phyloP scores from a whole-genome alignment of 2,888 invertebrate genomes.

The Ceramica pisi region DNA sequence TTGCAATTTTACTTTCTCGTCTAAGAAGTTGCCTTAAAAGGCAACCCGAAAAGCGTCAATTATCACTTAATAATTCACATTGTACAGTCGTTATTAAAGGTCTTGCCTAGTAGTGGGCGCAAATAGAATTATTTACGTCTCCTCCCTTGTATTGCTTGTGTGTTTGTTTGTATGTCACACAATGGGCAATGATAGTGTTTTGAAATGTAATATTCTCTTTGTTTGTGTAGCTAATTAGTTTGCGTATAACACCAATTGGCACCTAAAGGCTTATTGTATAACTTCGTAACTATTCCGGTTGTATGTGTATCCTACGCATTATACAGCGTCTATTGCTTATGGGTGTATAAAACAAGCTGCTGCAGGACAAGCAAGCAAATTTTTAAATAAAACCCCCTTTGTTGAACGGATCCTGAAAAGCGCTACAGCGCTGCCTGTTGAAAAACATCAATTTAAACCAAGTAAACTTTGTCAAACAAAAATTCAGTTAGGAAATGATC shows the following conservation, averaged over 20 bases:
- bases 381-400: conserved; percentile 24
- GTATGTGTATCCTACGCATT: neutral
- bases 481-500: neutral
- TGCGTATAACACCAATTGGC: conserved; percentile 14
- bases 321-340: neutral
- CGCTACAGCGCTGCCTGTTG: conserved; percentile 11
- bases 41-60: conserved; percentile 39
- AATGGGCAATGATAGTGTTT: conserved; percentile 9
- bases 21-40: neutral
- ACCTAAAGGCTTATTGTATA: neutral
- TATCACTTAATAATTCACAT: conserved; percentile 63
- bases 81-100: conserved; percentile 42
- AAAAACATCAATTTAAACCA: conserved; percentile 29
- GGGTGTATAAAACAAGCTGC: neutral
- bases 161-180: conserved; percentile 24
- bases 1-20: neutral
- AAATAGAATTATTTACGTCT: conserved; percentile 39
- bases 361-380: conserved; percentile 20
- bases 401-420: conserved; percentile 12
- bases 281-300: neutral
- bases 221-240: neutral
- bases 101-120: neutral
- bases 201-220: conserved; percentile 8
- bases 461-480: conserved; percentile 10
- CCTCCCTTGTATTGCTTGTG: neutral